Base-by-base conservation (phyloP, 1,140 invertebrate species). In the Nasonia giraulti region DNA sequence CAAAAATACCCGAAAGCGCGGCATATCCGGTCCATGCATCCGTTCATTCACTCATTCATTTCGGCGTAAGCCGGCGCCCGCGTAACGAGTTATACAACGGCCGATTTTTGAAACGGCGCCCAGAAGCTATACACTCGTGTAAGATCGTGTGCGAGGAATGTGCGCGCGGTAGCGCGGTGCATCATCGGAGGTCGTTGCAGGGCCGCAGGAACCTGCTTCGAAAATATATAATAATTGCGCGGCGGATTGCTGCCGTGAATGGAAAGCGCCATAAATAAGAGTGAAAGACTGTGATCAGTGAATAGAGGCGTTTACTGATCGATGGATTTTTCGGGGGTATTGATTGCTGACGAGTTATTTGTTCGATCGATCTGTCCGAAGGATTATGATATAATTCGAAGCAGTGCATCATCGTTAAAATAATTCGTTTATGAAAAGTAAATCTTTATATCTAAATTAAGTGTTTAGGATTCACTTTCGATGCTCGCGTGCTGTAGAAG, bases 61-160 rank as follows among this genome's bases (percentile, higher is more conserved):
- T 33, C 17, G 8, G 33, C 37, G 14, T 37, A 75, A 44, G 37
- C 37, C 37, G 73, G 73, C 73, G 73, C 27, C 17, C 17, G 47
- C 75, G 75, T 31, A 77, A 77, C 20, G 17, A 23, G 75, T 77
- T 77, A 77, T 77, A 7, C 66, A 33, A 33, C 78, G 27, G 31
- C 12, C 23, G 68, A 40, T 20, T 82, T 82, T 82, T 82, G 80
- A 82, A 74, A 75, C 50, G 80, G n/a, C 71, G 80, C 71, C 80
- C 80, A 82, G 23, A 82, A 75, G 50, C 7, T 75, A n/a, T 62
- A 62, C 20, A 62, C 55, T n/a, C 20, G 55, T 62, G 55, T 62
- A 62, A 62, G 55, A 62, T 62, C 55, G n/a, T 62, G 55, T 17
- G 55, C 55, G 55, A 62, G 14, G 55, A 62, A 62, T 62, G 55